Conservation (phyloP, 2,113 vertebrate species). For the Eublepharis macularius region DNA sequence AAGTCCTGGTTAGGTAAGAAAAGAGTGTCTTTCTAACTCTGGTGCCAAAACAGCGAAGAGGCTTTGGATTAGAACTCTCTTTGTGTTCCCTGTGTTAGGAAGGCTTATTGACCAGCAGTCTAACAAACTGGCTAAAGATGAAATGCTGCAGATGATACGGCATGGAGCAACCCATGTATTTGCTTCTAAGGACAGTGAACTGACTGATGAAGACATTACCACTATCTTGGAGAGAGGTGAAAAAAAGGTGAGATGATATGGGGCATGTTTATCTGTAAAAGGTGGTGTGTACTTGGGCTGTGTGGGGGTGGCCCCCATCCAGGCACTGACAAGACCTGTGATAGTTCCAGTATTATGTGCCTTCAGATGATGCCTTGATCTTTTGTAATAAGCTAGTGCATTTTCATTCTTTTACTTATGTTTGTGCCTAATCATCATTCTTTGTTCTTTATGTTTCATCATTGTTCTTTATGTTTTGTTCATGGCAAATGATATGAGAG, state of each 20-base stretch:
- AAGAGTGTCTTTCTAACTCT: not conserved
- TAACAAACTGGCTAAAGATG: conserved; percentile 88
- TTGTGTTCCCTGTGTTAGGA: conserved; percentile 69
- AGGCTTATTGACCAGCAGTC: conserved; percentile 88
- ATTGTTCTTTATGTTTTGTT: not conserved
- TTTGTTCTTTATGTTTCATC: no score
- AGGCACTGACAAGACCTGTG: no score
- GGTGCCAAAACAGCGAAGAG: not conserved
- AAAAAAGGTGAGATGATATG: conserved; percentile 80
- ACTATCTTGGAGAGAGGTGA: conserved; percentile 88
- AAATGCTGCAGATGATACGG: conserved; percentile 92
- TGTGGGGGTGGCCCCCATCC: no score
- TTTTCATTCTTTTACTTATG: no score
- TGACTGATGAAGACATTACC: conserved; percentile 88
- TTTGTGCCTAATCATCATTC: no score
- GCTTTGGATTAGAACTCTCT: not conserved
- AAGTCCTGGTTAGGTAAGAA: not conserved
- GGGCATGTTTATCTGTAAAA: not conserved
- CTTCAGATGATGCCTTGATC: no score
- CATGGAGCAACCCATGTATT: conserved; percentile 90
- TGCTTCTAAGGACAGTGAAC: conserved; percentile 88
- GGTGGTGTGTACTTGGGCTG: no score
- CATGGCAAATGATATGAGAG: no score
- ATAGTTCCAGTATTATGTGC: no score
- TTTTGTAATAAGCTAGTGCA: no score